Conservation (phyloP, 2,113 vertebrate genomes). For the Progne subis region DNA sequence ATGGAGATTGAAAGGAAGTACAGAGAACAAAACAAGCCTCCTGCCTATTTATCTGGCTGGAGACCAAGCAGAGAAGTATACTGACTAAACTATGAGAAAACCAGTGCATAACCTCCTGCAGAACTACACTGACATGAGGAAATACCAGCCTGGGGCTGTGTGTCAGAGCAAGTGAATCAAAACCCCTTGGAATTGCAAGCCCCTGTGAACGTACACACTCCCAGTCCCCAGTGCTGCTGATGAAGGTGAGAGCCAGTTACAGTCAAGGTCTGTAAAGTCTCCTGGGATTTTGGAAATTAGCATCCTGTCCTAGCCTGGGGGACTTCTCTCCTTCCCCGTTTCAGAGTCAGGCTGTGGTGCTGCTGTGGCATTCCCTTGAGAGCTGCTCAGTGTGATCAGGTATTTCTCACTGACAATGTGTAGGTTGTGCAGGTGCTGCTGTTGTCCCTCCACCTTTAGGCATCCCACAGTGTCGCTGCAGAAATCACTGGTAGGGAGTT, state of each 20-base stretch:
- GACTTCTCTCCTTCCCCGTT: not conserved
- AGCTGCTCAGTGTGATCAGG: not conserved
- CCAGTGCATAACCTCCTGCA: not conserved
- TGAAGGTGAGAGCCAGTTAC: not conserved
- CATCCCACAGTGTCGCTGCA: not conserved
- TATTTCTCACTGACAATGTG: not conserved
- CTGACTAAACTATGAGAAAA: not conserved
- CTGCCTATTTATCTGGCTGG: not conserved
- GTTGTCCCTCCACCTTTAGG: not conserved
- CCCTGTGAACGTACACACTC: not conserved
- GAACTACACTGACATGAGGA: not conserved
- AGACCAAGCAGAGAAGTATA: not conserved
- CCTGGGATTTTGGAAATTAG: not conserved
- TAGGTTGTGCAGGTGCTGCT: not conserved
- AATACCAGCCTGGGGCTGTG: not conserved
- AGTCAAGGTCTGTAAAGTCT: not conserved
- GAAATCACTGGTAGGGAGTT: not conserved
- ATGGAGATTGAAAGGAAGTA: not conserved
- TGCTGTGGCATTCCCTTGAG: rapidly evolving
- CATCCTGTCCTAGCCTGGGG: not conserved
- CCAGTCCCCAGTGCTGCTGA: not conserved
- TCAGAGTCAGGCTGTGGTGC: not conserved
- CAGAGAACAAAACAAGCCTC: not conserved
- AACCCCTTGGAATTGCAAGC: not conserved
- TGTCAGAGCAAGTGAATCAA: not conserved